phyloP scores from a whole-genome alignment of 2,113 vertebrate species.

The Zeus faber region DNA sequence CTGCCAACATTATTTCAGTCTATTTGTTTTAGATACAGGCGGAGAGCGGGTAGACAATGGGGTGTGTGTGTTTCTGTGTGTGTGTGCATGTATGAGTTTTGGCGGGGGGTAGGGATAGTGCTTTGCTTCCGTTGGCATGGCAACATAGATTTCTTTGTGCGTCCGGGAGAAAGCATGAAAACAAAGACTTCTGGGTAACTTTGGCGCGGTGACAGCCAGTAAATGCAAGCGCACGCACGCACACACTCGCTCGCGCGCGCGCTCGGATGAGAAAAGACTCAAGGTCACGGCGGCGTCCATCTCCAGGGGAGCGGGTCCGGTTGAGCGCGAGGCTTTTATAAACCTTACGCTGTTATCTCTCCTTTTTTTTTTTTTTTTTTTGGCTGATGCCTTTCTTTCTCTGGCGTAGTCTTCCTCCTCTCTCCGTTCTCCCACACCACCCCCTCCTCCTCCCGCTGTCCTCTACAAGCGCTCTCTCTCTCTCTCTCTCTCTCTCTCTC shows the following conservation, averaged over 20 bases:
- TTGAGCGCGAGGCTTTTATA: neutral
- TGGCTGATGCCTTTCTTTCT: neutral
- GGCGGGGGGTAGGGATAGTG: conserved; percentile 19
- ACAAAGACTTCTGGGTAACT: conserved; percentile 57
- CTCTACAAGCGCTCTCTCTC: too few relatives aligned
- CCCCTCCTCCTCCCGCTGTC: too few relatives aligned
- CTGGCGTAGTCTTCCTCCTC: neutral
- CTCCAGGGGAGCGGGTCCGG: conserved; percentile 1
- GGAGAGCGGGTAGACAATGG: too few relatives aligned
- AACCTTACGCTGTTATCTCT: conserved; percentile 5
- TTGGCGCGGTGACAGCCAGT: conserved; percentile 45
- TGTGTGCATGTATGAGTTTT: conserved; percentile 16
- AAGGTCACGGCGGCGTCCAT: conserved; percentile 47
- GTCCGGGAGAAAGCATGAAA: conserved; percentile 29
- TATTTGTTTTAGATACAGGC: too few relatives aligned
- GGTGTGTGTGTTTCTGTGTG: too few relatives aligned
- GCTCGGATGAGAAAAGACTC: too few relatives aligned
- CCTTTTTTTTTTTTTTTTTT: neutral
- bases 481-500: too few relatives aligned
- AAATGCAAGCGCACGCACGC: conserved; percentile 25
- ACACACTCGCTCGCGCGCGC: conserved; percentile 41
- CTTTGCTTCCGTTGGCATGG: conserved; percentile 64
- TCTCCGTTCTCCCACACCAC: neutral
- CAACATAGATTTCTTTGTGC: conserved; percentile 67
- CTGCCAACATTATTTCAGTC: too few relatives aligned